A percentile compares a stretch with the other conserved stretches of the same genome.
Conservation (phyloP, 2,797 vertebrate genomes). For the Carduelis carduelis region DNA sequence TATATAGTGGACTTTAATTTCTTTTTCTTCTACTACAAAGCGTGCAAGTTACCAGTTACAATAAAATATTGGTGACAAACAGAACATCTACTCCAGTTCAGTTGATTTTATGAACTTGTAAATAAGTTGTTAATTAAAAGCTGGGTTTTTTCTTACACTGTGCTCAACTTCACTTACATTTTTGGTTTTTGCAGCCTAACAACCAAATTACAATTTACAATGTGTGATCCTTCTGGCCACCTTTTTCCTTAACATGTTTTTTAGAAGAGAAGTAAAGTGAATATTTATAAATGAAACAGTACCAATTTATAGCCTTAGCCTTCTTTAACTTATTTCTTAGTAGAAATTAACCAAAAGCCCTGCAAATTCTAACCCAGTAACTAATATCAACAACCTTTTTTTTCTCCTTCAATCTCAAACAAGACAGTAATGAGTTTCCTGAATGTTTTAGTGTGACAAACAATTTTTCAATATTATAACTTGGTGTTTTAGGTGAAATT, state of each 20-base stretch:
- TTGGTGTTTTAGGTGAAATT: constrained; percentile 3
- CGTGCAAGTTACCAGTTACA: constrained; percentile 85
- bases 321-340: constrained; percentile 44
- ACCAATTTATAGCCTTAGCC: constrained; percentile 54
- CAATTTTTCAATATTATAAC: constrained; percentile 4
- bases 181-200: constrained; percentile 19
- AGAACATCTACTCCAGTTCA: constrained; percentile 54
- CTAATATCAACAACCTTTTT: not conserved
- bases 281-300: constrained; percentile 48
- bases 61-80: constrained; percentile 85
- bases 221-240: not conserved
- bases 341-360: not conserved
- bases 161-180: constrained; percentile 26
- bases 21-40: constrained; percentile 78
- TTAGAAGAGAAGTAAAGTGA: constrained; percentile 17
- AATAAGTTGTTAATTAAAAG: constrained; percentile 45
- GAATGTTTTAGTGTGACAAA: not conserved
- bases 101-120: constrained; percentile 59
- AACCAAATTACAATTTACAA: constrained; percentile 42
- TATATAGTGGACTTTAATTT: constrained; percentile 80
- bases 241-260: constrained; percentile 32
- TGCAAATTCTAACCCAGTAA: not conserved
- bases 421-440: not conserved
- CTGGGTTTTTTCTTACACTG: constrained; percentile 27
- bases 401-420: not conserved